Evolutionary conservation across 2,888 invertebrate genomes (phyloP).

Genomic region (Leptopilina myrica): DNA sequence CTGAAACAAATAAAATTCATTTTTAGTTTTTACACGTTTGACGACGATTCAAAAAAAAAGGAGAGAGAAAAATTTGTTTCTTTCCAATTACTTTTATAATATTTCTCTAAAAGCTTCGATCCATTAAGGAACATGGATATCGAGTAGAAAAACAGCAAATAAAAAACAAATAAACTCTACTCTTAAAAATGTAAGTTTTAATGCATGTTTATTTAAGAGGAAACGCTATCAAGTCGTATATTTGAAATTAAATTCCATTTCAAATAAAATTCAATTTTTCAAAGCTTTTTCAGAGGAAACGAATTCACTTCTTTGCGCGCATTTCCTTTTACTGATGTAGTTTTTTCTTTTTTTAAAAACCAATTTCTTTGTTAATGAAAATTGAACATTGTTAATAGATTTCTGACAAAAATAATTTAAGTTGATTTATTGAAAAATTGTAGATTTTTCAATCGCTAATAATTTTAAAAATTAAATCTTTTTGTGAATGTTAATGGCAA

Average conservation of each 20-base stretch:
- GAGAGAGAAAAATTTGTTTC: constrained; percentile 3
- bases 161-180: constrained; percentile 5
- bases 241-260: background rate
- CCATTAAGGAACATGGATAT: background rate
- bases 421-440: too few relatives aligned
- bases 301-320: background rate
- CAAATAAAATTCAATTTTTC: constrained; percentile 3
- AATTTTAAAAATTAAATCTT: too few relatives aligned
- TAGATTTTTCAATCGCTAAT: too few relatives aligned
- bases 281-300: background rate
- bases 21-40: background rate
- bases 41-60: background rate
- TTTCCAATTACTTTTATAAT: background rate
- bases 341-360: background rate
- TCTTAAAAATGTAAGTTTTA: constrained; percentile 12
- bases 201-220: constrained; percentile 14
- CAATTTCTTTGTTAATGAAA: background rate
- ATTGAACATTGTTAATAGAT: too few relatives aligned
- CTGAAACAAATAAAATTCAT: constrained; percentile 79
- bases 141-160: constrained; percentile 3
- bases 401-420: too few relatives aligned
- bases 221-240: constrained; percentile 6
- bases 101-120: background rate
- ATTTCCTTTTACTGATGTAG: background rate
- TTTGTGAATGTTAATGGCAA: too few relatives aligned